These are phyloP conservation scores for Desoria tigrina DNA, from an alignment of 2,888 invertebrate genomes.

Conservation along the genomic window DNA sequence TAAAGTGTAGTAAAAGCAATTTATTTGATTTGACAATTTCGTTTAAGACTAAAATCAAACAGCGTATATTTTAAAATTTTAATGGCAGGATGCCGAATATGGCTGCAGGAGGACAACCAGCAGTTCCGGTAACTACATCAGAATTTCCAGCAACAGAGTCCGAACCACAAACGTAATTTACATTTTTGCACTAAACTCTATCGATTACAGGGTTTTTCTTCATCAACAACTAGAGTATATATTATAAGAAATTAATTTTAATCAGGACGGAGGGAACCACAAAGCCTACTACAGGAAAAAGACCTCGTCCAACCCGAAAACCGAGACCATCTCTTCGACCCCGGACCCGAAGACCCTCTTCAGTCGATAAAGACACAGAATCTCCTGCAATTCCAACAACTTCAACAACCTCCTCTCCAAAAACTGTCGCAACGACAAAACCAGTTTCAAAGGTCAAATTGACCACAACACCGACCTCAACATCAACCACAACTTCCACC, in stretches of 20 bases:
- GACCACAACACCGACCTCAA: neutral
- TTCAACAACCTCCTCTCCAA: neutral
- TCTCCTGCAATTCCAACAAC: neutral
- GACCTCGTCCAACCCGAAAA: neutral
- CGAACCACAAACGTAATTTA: neutral
- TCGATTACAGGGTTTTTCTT: neutral
- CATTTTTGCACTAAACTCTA: neutral
- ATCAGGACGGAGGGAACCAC: neutral
- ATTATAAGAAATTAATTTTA: neutral
- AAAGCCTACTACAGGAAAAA: neutral
- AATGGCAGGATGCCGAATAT: slow-evolving; percentile 9
- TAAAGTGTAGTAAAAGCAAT: no score
- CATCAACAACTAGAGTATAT: neutral
- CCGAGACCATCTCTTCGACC: slow-evolving; percentile 2
- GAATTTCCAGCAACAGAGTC: neutral
- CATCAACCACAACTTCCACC: no score
- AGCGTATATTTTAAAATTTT: neutral
- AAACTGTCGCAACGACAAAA: neutral
- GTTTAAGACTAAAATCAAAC: neutral
- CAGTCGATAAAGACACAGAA: neutral
- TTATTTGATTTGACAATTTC: neutral
- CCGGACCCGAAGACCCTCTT: neutral
- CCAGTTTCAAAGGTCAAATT: neutral
- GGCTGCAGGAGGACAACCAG: neutral
- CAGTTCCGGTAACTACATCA: neutral